Conservation (phyloP, 2,888 invertebrate genomes). For the Ceramica pisi region DNA sequence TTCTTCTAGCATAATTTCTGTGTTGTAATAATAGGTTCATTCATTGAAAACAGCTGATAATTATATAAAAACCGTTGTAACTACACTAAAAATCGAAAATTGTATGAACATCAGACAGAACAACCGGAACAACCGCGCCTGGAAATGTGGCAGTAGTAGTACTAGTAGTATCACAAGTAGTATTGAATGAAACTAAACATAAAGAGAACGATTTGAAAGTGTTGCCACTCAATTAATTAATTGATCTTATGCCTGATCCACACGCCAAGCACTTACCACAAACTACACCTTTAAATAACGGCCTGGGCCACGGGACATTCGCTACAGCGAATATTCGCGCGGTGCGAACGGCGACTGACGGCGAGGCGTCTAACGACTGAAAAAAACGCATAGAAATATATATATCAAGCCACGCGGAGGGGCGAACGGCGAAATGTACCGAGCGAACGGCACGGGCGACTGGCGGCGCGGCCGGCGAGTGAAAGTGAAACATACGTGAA, state of each 20-base stretch:
- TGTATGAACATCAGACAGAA: conserved; percentile 36
- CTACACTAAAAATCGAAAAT: conserved; percentile 21
- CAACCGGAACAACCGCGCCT: conserved; percentile 41
- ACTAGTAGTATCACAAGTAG: no score
- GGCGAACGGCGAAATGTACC: no score
- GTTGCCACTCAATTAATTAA: conserved; percentile 15
- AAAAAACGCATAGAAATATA: no score
- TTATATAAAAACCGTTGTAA: conserved; percentile 39
- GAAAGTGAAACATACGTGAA: no score
- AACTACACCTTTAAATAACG: no score
- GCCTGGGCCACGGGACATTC: no score
- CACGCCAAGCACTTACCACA: background rate
- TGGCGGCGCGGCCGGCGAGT: no score
- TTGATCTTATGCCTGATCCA: background rate
- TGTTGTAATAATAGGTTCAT: background rate
- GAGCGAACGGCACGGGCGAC: no score
- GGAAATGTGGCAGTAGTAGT: conserved; percentile 22
- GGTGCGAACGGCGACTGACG: no score
- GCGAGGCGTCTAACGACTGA: no score
- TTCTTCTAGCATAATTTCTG: conserved; percentile 32
- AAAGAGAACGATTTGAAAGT: conserved; percentile 5
- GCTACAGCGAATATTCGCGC: no score
- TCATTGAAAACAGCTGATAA: conserved; percentile 20
- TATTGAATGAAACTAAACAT: conserved; percentile 9
- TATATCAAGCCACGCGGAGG: no score